Percentiles rank a stretch among this genome's conserved stretches.
phyloP scores from a whole-genome alignment of 2,113 vertebrate genomes.

The Antechinus stuartii region DNA sequence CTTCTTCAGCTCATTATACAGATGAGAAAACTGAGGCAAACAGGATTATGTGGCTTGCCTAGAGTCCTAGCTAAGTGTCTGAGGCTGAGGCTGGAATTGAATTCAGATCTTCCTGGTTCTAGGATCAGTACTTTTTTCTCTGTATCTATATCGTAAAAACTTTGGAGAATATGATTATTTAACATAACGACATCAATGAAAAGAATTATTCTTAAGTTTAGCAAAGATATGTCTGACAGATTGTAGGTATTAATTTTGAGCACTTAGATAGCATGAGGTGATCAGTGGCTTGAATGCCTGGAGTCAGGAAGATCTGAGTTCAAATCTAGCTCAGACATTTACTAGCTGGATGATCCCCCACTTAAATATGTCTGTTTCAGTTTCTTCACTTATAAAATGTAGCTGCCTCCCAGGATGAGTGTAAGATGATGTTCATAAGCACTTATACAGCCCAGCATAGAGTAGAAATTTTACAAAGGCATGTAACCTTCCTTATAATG shows the following conservation, averaged over 20 bases:
- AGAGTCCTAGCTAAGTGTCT: too few relatives aligned
- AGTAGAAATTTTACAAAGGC: too few relatives aligned
- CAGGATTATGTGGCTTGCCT: too few relatives aligned
- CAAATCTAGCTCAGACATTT: background rate
- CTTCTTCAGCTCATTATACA: background rate
- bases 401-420: too few relatives aligned
- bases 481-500: too few relatives aligned
- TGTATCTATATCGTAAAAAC: too few relatives aligned
- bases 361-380: background rate
- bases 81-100: too few relatives aligned
- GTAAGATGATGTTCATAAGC: too few relatives aligned
- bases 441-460: too few relatives aligned
- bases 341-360: background rate
- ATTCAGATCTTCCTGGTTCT: too few relatives aligned
- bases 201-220: background rate
- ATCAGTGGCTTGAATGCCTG: too few relatives aligned
- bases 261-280: background rate
- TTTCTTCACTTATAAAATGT: background rate
- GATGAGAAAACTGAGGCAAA: background rate
- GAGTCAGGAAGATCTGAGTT: background rate
- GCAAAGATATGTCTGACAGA: background rate
- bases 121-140: too few relatives aligned
- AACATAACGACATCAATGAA: background rate
- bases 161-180: background rate
- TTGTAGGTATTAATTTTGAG: background rate